Evolutionary conservation across 2,888 invertebrate genomes (phyloP).

Genomic region (Quadroppia sp.): DNA sequence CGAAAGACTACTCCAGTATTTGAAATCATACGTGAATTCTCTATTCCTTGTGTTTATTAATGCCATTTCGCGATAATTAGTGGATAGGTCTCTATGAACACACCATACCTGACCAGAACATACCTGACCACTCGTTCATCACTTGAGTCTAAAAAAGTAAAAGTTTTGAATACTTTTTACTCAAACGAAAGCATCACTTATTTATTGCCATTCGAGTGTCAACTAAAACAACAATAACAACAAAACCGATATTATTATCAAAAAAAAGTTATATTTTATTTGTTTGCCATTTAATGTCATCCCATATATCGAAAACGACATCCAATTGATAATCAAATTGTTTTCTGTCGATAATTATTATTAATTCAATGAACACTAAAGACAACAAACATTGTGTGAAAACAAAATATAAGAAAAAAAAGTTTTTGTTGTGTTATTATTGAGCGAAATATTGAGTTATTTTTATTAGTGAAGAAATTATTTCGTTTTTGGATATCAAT

Average conservation of each 20-base stretch:
- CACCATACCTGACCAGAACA: no score
- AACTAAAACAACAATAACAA: neutral
- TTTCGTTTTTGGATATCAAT: constrained; percentile 20
- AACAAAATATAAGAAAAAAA: neutral
- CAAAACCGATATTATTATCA: neutral
- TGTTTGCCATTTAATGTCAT: neutral
- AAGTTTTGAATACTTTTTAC: no score
- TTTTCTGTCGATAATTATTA: neutral
- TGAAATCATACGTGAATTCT: constrained; percentile 6
- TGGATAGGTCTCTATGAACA: no score
- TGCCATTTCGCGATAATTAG: no score
- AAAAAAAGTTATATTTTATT: neutral
- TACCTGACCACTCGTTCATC: constrained; percentile 1
- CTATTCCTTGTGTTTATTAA: no score
- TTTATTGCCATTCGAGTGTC: neutral
- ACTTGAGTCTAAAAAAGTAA: neutral
- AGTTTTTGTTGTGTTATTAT: constrained; percentile 20
- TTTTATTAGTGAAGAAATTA: constrained; percentile 22
- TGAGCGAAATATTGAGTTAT: neutral
- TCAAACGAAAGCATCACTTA: no score
- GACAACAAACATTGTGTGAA: neutral
- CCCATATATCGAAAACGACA: neutral
- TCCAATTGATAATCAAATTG: neutral
- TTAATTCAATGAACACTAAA: neutral
- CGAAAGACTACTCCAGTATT: neutral